Evolutionary conservation across 2,888 invertebrate species (phyloP).

Genomic region (Corbicula japonica): DNA sequence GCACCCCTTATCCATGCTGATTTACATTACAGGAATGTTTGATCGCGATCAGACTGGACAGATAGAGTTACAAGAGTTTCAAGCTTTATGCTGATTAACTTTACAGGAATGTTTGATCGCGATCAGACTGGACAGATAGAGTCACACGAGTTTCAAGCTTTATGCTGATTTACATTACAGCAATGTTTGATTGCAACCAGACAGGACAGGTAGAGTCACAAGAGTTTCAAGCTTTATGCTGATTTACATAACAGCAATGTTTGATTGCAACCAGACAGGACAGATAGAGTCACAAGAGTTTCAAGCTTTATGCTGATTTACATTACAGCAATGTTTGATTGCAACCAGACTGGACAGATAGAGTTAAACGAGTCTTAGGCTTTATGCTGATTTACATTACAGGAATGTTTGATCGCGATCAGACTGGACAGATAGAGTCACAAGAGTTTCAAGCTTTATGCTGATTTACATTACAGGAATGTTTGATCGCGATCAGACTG

Average conservation of each 20-base stretch:
- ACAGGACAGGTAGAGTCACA: conserved; percentile 94
- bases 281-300: conserved; percentile 94
- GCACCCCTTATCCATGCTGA: too few species aligned
- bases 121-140: conserved; percentile 95
- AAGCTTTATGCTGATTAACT: too few species aligned
- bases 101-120: conserved; percentile 94
- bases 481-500: conserved; percentile 94
- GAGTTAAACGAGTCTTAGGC: conserved; percentile 94
- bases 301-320: too few species aligned
- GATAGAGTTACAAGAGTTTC: conserved; percentile 94
- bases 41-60: conserved; percentile 94
- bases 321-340: conserved; percentile 95
- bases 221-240: conserved; percentile 95
- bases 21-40: conserved; percentile 94
- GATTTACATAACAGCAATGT: conserved; percentile 96
- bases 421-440: conserved; percentile 93
- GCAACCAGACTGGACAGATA: conserved; percentile 93
- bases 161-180: conserved; percentile 95
- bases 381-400: too few species aligned
- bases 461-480: conserved; percentile 93
- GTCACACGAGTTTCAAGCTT: conserved; percentile 93
- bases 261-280: conserved; percentile 94
- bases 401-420: conserved; percentile 96
- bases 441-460: conserved; percentile 95
- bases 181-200: conserved; percentile 95